A percentile compares a stretch with the other conserved stretches of the same genome.
These are phyloP conservation scores for Epinotia demarniana DNA, from an alignment of 2,888 invertebrate genomes.

Conservation along the genomic window DNA sequence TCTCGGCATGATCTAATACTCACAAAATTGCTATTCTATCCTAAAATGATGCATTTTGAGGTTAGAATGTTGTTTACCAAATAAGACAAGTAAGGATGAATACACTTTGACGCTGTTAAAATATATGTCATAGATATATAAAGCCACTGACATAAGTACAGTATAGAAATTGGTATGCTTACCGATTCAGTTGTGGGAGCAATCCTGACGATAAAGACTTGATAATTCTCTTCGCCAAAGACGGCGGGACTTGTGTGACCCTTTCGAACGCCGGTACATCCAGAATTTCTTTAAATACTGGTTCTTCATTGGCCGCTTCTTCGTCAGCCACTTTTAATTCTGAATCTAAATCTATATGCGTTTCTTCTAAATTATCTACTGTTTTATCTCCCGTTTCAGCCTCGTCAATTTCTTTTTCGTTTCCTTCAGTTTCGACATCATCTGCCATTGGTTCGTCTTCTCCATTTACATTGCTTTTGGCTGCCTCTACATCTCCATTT, in stretches of 20 bases:
- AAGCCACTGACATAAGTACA: too few species aligned
- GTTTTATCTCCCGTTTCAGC: slow-evolving; percentile 50
- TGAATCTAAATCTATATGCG: slow-evolving; percentile 63
- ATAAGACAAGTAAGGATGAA: too few species aligned
- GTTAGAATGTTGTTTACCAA: too few species aligned
- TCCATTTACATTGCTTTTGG: slow-evolving; percentile 53
- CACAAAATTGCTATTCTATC: too few species aligned
- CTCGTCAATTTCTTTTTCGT: slow-evolving; percentile 53
- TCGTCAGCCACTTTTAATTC: slow-evolving; percentile 73
- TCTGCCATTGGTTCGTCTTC: slow-evolving; percentile 28
- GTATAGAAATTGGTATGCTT: slow-evolving; percentile 49
- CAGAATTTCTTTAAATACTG: slow-evolving; percentile 59
- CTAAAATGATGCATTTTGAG: too few species aligned
- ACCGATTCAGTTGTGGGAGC: slow-evolving; percentile 91
- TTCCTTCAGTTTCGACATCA: slow-evolving; percentile 48
- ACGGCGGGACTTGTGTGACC: slow-evolving; percentile 85
- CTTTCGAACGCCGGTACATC: slow-evolving; percentile 73
- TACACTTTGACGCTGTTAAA: too few species aligned
- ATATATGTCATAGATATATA: too few species aligned
- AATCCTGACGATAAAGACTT: slow-evolving; percentile 88
- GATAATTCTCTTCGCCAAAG: slow-evolving; percentile 91
- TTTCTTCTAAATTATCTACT: slow-evolving; percentile 50
- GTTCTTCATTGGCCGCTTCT: slow-evolving; percentile 66
- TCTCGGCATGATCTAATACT: too few species aligned
- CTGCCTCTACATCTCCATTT: slow-evolving; percentile 53